Conservation (phyloP, 2,888 invertebrate genomes). For the Ennomos fuscantarius region DNA sequence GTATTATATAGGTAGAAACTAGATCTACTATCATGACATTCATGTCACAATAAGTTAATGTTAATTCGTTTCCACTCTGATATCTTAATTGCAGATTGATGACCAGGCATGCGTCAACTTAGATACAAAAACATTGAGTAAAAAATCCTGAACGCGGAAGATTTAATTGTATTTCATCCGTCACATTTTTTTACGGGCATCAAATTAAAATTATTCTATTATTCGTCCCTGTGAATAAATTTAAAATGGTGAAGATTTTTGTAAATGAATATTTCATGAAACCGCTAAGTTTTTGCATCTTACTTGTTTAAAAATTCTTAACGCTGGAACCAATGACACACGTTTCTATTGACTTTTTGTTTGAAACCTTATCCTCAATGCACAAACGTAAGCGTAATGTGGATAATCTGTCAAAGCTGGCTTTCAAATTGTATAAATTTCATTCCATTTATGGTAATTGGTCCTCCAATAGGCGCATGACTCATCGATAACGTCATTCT, state of each 20-base stretch:
- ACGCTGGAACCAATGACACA: not conserved
- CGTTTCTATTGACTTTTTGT: not conserved
- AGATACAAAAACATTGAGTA: constrained; percentile 42
- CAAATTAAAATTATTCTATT: constrained; percentile 39
- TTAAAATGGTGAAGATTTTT: constrained; percentile 19
- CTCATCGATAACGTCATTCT: constrained; percentile 41
- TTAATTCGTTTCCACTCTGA: constrained; percentile 58
- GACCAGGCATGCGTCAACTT: constrained; percentile 52
- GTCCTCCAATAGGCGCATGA: constrained; percentile 36
- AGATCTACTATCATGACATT: constrained; percentile 70
- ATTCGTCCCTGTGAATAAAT: constrained; percentile 35
- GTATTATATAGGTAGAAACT: constrained; percentile 38
- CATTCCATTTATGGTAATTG: constrained; percentile 43
- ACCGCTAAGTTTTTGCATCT: constrained; percentile 15
- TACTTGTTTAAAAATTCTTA: not conserved
- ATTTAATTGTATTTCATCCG: constrained; percentile 45
- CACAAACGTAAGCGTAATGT: constrained; percentile 13
- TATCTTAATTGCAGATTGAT: constrained; percentile 71
- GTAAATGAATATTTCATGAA: constrained; percentile 18
- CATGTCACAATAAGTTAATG: constrained; percentile 57
- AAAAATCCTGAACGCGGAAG: constrained; percentile 55
- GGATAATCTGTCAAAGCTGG: constrained; percentile 33
- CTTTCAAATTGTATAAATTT: constrained; percentile 37
- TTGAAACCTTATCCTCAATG: not conserved
- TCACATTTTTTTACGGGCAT: constrained; percentile 40